phyloP scores from a whole-genome alignment of 1,140 invertebrate genomes.

The Aphaenogaster rudis region DNA sequence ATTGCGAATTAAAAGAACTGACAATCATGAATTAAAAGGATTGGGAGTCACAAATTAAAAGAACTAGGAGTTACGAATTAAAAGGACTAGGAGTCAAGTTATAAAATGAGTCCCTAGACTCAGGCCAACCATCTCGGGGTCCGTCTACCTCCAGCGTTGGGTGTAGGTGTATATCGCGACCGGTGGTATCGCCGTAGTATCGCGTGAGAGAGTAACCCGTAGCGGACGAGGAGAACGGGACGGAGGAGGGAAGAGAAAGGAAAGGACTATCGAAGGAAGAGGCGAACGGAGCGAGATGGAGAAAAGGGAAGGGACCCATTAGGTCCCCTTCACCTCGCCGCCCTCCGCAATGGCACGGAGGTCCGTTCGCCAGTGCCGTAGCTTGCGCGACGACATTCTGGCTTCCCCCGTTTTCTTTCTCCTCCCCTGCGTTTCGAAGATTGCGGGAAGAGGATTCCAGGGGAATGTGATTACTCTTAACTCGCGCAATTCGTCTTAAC shows the following conservation, averaged over 20 bases:
- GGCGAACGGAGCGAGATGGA: slow-evolving; percentile 43
- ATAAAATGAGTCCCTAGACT: slow-evolving; percentile 10
- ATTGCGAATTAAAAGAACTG: not conserved
- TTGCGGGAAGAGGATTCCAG: slow-evolving; percentile 30
- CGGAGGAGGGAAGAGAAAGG: slow-evolving; percentile 3
- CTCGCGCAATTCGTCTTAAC: slow-evolving; percentile 44
- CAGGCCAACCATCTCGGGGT: slow-evolving; percentile 10
- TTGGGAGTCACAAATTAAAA: not conserved
- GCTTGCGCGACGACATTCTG: slow-evolving; percentile 27
- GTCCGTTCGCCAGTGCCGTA: slow-evolving; percentile 60
- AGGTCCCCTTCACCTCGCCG: slow-evolving; percentile 64
- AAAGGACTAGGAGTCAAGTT: not conserved
- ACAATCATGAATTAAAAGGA: not conserved
- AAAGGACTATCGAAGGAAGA: slow-evolving; percentile 43
- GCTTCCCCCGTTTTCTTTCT: not conserved
- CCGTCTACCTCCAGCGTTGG: slow-evolving; percentile 54
- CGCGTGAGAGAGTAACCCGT: slow-evolving; percentile 79
- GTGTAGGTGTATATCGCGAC: slow-evolving; percentile 71
- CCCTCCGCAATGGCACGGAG: slow-evolving; percentile 52
- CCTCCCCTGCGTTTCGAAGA: not conserved
- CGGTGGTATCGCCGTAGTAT: slow-evolving; percentile 74
- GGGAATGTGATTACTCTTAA: slow-evolving; percentile 26
- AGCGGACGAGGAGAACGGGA: slow-evolving; percentile 45
- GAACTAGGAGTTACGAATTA: not conserved
- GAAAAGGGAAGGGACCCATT: slow-evolving; percentile 74